Conservation (phyloP, 2,888 invertebrate genomes). For the Ochropleura plecta region DNA sequence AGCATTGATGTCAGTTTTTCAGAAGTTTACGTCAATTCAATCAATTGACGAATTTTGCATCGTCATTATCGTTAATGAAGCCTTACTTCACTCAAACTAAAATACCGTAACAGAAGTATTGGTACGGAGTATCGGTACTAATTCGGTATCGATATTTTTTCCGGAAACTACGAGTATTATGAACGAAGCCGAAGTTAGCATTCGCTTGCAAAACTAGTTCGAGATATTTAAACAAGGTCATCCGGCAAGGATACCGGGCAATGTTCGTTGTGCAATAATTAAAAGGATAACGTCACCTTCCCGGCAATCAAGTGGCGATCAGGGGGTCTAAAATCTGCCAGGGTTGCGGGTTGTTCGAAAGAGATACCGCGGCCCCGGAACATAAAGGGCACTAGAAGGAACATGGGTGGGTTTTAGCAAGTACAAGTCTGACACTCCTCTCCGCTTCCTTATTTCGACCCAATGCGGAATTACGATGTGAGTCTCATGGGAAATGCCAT, state of each 20-base stretch:
- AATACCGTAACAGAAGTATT: neutral
- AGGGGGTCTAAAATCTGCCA: too few relatives aligned
- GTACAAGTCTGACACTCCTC: too few relatives aligned
- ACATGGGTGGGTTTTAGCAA: too few relatives aligned
- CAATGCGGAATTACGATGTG: neutral
- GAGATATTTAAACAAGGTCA: constrained; percentile 32
- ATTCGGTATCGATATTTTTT: neutral
- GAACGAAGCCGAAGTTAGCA: constrained; percentile 8
- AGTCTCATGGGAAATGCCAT: neutral
- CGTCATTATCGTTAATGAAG: neutral
- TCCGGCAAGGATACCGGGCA: constrained; percentile 17
- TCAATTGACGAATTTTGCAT: neutral
- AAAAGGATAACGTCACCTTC: constrained; percentile 41
- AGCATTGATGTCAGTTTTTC: neutral
- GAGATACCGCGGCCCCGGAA: too few relatives aligned
- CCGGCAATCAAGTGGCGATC: constrained; percentile 12
- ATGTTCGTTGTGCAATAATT: constrained; percentile 36
- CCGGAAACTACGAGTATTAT: neutral
- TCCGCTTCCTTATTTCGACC: too few relatives aligned
- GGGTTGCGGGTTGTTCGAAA: too few relatives aligned
- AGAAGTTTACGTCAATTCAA: neutral
- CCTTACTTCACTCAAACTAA: neutral
- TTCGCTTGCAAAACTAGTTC: constrained; percentile 35
- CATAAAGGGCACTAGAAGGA: too few relatives aligned
- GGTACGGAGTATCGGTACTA: neutral